Evolutionary conservation across 2,113 vertebrate genomes (phyloP).

Genomic region (Stomatorhinus ivindoensis): DNA sequence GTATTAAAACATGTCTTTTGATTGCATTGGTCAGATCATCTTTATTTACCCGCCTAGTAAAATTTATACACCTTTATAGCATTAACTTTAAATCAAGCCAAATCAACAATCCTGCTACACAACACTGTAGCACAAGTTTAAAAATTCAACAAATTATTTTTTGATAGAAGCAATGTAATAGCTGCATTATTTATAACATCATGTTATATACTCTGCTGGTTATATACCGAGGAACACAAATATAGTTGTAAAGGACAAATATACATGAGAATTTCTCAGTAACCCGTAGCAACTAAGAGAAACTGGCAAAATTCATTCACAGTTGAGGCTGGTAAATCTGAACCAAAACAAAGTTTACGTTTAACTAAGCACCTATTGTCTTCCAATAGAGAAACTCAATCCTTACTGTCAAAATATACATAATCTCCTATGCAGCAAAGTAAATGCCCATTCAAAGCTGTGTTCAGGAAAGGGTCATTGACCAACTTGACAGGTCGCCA

Average conservation of each 20-base stretch:
- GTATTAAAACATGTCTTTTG: neutral
- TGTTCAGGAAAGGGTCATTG: constrained; percentile 42
- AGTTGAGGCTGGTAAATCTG: neutral
- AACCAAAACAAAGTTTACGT: neutral
- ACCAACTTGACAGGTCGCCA: constrained; percentile 41
- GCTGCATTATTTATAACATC: neutral
- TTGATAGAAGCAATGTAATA: neutral
- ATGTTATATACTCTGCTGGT: neutral
- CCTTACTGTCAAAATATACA: neutral
- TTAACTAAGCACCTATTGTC: neutral
- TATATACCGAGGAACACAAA: neutral
- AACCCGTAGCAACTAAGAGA: constrained; percentile 1
- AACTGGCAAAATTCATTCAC: neutral
- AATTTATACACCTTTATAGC: neutral
- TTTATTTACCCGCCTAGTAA: neutral
- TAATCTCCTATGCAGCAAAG: constrained; percentile 25
- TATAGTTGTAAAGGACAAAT: neutral
- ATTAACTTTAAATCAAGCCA: neutral
- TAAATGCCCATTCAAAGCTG: constrained; percentile 43
- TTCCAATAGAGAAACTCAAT: neutral
- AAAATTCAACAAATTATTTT: neutral
- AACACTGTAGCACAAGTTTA: neutral
- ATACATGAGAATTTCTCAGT: constrained; percentile 2
- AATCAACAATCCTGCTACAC: neutral
- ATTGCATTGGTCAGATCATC: neutral